Percentiles rank a stretch among this genome's conserved stretches.
Evolutionary conservation across 2,113 vertebrate genomes (phyloP).

Genomic region (Bubo blakistoni): DNA sequence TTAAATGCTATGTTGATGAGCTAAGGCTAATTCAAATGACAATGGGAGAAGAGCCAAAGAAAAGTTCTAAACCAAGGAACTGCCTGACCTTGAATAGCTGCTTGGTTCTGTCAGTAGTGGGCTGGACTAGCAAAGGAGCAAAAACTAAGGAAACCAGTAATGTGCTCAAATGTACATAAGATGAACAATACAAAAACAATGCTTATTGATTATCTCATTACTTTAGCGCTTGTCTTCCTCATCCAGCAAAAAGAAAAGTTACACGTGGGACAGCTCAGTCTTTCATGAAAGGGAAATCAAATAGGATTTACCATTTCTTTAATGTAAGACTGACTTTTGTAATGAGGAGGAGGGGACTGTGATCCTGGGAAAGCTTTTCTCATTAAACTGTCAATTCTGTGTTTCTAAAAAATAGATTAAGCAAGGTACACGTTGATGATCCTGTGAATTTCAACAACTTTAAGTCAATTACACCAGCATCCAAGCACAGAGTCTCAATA

Average conservation of each 20-base stretch:
- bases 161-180: accelerated
- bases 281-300: conserved; percentile 25
- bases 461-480: conserved; percentile 12
- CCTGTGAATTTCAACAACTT: conserved; percentile 45
- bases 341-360: conserved; percentile 34
- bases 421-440: neutral
- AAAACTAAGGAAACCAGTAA: neutral
- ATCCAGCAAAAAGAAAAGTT: neutral
- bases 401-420: conserved; percentile 46
- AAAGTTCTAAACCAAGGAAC: neutral
- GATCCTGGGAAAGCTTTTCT: conserved; percentile 41
- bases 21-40: conserved; percentile 44
- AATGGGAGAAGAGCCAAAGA: conserved; percentile 38
- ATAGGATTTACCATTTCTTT: conserved; percentile 18
- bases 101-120: neutral
- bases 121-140: neutral
- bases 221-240: neutral
- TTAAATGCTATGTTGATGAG: conserved; percentile 45
- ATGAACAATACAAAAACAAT: neutral
- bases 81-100: conserved; percentile 9
- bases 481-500: neutral
- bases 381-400: conserved; percentile 42
- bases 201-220: neutral
- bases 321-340: neutral
- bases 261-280: neutral